phyloP scores from a whole-genome alignment of 1,140 invertebrate genomes.

The Diprion similis region DNA sequence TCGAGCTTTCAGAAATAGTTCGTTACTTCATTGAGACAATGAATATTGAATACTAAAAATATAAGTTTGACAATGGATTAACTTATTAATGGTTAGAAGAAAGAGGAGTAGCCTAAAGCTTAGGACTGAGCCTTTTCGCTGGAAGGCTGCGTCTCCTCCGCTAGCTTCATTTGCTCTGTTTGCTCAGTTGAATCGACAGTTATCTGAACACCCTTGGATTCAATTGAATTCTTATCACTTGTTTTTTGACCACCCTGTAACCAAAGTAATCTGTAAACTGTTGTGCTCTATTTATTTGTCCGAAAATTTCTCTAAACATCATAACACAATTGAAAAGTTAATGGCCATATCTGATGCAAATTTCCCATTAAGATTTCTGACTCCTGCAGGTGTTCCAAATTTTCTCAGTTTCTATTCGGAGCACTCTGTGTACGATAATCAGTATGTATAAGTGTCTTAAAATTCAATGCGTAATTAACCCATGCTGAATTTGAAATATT shows the following conservation, averaged over 20 bases:
- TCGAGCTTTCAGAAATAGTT: not conserved
- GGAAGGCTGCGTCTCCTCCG: conserved; percentile 54
- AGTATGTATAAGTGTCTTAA: not conserved
- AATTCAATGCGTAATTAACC: not conserved
- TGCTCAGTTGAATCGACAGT: conserved; percentile 49
- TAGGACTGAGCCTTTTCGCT: conserved; percentile 58
- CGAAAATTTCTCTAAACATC: no score
- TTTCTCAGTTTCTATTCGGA: conserved; percentile 21
- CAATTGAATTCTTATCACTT: conserved; percentile 50
- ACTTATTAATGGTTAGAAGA: conserved; percentile 33
- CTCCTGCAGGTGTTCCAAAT: conserved; percentile 18
- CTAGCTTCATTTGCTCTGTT: conserved; percentile 51
- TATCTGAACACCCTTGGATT: conserved; percentile 54
- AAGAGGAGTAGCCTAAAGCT: conserved; percentile 56
- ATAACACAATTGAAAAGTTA: no score
- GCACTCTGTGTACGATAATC: conserved; percentile 12
- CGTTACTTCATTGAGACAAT: conserved; percentile 12
- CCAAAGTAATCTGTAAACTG: conserved; percentile 44
- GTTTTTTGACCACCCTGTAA: conserved; percentile 55
- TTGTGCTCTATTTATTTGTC: not conserved
- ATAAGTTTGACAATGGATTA: conserved; percentile 30
- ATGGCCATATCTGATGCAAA: no score
- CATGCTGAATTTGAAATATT: conserved; percentile 9
- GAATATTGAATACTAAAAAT: conserved; percentile 45
- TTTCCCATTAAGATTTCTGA: no score